Base-by-base conservation (phyloP, 2,113 vertebrate species). In the Actinemys pallida region DNA sequence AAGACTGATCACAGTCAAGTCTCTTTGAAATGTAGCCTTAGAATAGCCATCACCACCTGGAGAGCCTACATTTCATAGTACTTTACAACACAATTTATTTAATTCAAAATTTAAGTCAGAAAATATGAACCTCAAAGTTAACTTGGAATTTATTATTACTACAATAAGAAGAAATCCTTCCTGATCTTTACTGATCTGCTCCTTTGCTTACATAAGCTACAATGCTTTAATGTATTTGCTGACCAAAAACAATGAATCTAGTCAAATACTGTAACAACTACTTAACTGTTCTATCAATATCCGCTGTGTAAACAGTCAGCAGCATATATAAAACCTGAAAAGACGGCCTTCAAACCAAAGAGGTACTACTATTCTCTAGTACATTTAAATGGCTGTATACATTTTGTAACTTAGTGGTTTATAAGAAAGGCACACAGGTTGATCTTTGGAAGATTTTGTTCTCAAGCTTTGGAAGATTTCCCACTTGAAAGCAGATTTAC, bases 401-500 rank as follows among this genome's bases (percentile, higher is more conserved):
- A 88, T 72, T 92, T 17, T 14, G 31, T 27, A 50, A 89, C 42
- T 87, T 9, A 0, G 2, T 62, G 85, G 95, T 88, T 95, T 87
- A 87, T 87, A 87, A 11, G 3, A 6, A 65, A 81, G 82, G 84
- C 83, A 69, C 0, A 11, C 88, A 95, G 80, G 85, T 59, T 96
- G 75, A 59, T 88, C 54, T 54, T 83, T 35, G 45, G 56, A 92
- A 88, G 96, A 35, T 75, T 93, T 79, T 95, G 81, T 84, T 92
- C 93, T 95, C 84, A 88, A 81, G 39, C 62, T 88, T 25, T 94
- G 96, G 94, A 94, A 89, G 75, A 47, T 29, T 90, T 95, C 75
- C 90, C 95, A 93, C 91, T 92, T 92, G 84, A 85, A 89, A 93
- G 88, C 82, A 91, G 84, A 56, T 91, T 47, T 91, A 31, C 65